Base-by-base conservation (phyloP, 2,113 vertebrate genomes). In the Clinocottus analis region DNA sequence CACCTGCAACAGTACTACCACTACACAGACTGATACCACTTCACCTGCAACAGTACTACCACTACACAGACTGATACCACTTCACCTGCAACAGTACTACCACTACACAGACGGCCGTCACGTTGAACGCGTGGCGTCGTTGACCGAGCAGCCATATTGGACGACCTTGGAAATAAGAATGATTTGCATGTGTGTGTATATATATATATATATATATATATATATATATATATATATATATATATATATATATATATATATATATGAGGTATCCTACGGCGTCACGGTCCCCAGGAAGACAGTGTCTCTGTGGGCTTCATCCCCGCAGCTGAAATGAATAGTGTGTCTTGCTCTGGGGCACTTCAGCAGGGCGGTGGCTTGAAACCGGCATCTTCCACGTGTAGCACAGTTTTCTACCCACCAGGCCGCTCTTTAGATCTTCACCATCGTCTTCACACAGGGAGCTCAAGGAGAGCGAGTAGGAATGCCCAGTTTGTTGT, bases 401-500 rank as follows among this genome's bases (percentile, higher is more conserved):
- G 85, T 89, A 91, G 88, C 85, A 65, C 64, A 65, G 56, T 85
- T 83, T 78, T 74, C 45, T 73, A 79, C 77, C 31, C 74, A 45
- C 16, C 27, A 8, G 65, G 45, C 60, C 35, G n/a, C 56, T 63
- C 21, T 56, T 17, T 60, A 29, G 39, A 72, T 51, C 72, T 41
- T 62, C 47, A 21, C 29, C 56, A 19, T 49, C 60, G 16, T 72
- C 49, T 23, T 61, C 51, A 53, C 79, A 39, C 2, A 23, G 12
- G 45, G 64, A 73, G 51, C 49, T 72, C 31, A 37, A 79, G 41
- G 75, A 25, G 5, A 85, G 74, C 72, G 60, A 58, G 89, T 47
- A 75, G 68, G 82, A 89, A 90, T 75, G 69, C 55, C 79, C 82
- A 43, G 0, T 67, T 93, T 89, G 72, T 89, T 90, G 81, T 88